Base-by-base conservation (phyloP, 1,140 invertebrate genomes). In the Orussus abietinus region DNA sequence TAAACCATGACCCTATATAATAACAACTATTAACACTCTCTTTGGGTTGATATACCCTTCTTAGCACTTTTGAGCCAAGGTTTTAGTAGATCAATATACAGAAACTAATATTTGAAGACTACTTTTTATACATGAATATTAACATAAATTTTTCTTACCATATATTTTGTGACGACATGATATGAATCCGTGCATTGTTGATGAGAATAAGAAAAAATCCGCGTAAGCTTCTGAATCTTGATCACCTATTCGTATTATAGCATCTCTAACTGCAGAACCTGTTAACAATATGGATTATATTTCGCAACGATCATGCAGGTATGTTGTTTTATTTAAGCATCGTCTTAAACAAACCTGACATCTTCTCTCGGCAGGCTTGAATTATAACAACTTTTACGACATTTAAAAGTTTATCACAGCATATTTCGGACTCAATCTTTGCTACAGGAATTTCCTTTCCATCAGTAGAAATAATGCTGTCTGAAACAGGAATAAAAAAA, bases 351-450 rank as follows among this genome's bases (percentile, higher is more conserved):
- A 5, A 14, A 14, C 58, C 60, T 15, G 11, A 25, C 20, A 3
- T 21, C 5, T 47, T 31, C 45, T 54, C 57, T 39, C 58, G 59
- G 33, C 60, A 63, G 7, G 51, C 55, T 45, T 63, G 59, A 42
- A 53, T 35, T n/a, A 63, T 47, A 12, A 62, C 33, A 41, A 62
- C 34, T 56, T 63, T 63, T 22, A 58, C 43, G 18, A 49, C 39
- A 35, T 59, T 22, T 15, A 38, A 33, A 0, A 63, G 51, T 38
- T 51, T 28, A 1, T 1, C 2, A 12, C 25, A 38, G 26, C 59
- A 63, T 11, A 63, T 30, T 19, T 30, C 18, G 14, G 28, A 5
- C 19, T 50, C 31, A 4, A 63, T 56, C 15, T 9, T 5, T 22
- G 47, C 26, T 0, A 54, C 30, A 2, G 36, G 35, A 11, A 61